Conservation (phyloP, 2,888 invertebrate genomes). For the Acrobasis consociella region DNA sequence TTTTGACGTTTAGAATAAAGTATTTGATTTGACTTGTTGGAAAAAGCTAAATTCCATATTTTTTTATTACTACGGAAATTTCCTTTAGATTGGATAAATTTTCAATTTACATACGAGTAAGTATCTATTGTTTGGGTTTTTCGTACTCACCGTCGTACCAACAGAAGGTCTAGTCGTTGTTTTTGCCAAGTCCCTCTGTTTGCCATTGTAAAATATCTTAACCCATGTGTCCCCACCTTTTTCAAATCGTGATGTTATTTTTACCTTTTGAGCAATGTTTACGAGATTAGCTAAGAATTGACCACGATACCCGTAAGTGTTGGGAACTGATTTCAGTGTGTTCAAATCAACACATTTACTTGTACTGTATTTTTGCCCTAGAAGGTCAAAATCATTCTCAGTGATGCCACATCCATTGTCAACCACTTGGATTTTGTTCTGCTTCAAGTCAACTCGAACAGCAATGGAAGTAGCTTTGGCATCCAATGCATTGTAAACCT, state of each 20-base stretch:
- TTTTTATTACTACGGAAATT: no score
- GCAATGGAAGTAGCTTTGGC: constrained; percentile 87
- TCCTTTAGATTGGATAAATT: no score
- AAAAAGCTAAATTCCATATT: no score
- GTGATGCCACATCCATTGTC: constrained; percentile 89
- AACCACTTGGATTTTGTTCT: constrained; percentile 86
- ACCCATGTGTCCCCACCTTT: constrained; percentile 77
- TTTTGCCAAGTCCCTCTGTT: constrained; percentile 53
- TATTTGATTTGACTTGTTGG: no score
- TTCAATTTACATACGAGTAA: no score
- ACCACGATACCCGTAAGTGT: constrained; percentile 86
- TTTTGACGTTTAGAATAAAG: no score
- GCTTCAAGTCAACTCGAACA: constrained; percentile 84
- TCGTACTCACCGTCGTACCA: constrained; percentile 86
- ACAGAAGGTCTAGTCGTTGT: constrained; percentile 79
- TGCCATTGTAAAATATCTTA: constrained; percentile 80
- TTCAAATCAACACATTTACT: constrained; percentile 83
- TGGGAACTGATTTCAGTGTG: constrained; percentile 76
- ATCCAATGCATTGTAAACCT: constrained; percentile 88
- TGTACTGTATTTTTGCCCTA: constrained; percentile 85
- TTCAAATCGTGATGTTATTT: constrained; percentile 81
- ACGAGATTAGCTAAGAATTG: constrained; percentile 86
- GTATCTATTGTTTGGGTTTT: constrained; percentile 4
- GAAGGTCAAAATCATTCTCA: constrained; percentile 73
- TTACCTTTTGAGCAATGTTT: constrained; percentile 79